Evolutionary conservation across 2,888 invertebrate species (phyloP), one percentile per base, ranked within the genome.

Genomic region (Phrixothrix hirtus): DNA sequence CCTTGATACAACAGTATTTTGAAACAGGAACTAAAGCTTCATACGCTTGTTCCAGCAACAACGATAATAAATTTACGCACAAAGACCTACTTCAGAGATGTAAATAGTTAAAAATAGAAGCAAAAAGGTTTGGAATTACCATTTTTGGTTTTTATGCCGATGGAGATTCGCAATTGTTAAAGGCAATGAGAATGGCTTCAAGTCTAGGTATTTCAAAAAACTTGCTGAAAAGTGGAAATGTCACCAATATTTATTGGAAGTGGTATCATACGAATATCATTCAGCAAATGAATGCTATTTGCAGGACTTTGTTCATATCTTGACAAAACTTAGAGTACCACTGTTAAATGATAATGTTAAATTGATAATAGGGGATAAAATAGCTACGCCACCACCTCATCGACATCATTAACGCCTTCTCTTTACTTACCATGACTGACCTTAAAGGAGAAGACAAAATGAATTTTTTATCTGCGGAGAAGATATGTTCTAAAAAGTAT

Each of bases 11-110:
- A n/a, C n/a, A n/a, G 6, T 52, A 41, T 43, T 61, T 59, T 49
- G 16, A 54, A 36, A 41, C 17, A n/a, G 32, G 16, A 6, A 17
- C 5, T n/a, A 56, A 50, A 55, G 43, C 59, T 34, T 31, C 29
- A 10, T 57, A 59, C 35, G 61, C 32, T 41, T 4, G 6, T 7
- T 16, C 3, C 4, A 1, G 29, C 9, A n/a, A 12, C 29, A 1
- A 29, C 41, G 10, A 6, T 30, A 10, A 9, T 41, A 29, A 26
- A 27, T 41, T 41, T n/a, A n/a, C n/a, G n/a, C n/a, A n/a, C n/a
- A n/a, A n/a, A n/a, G n/a, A n/a, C n/a, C n/a, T n/a, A n/a, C n/a
- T n/a, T n/a, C n/a, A n/a, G n/a, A n/a, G n/a, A n/a, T 41, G n/a
- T n/a, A n/a, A n/a, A 41, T 5, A 4, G n/a, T 3, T n/a, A 5